Conservation (phyloP, 2,113 vertebrate genomes). For the Vimba vimba region DNA sequence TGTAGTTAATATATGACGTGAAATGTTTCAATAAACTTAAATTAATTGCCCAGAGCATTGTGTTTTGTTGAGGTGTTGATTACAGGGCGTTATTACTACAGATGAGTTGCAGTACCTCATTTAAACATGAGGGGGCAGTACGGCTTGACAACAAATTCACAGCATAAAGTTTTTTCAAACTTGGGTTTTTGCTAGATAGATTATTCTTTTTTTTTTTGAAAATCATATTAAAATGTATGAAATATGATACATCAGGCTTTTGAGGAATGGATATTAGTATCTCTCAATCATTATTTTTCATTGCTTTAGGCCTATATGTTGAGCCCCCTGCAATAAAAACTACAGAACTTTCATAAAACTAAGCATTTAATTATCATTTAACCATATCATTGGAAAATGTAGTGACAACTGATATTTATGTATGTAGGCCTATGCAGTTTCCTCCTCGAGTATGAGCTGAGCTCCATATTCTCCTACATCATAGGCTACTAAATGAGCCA, state of each 20-base stretch:
- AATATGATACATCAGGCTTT: background rate
- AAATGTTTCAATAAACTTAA: conserved; percentile 63
- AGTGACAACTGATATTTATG: no score
- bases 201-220: background rate
- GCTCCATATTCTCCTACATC: no score
- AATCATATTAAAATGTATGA: background rate
- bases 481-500: no score
- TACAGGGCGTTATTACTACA: background rate
- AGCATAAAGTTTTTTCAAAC: background rate
- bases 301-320: background rate
- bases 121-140: conserved; percentile 27
- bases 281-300: background rate
- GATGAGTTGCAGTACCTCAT: background rate
- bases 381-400: background rate
- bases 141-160: background rate
- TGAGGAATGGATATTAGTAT: background rate
- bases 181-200: no score
- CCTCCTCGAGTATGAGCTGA: background rate
- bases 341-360: background rate
- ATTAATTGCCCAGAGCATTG: conserved; percentile 66
- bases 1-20: conserved; percentile 61
- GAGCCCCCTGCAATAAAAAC: background rate
- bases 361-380: background rate
- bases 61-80: background rate
- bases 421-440: no score